Evolutionary conservation across 2,797 vertebrate genomes (phyloP).

Genomic region (Cyclopterus lumpus): DNA sequence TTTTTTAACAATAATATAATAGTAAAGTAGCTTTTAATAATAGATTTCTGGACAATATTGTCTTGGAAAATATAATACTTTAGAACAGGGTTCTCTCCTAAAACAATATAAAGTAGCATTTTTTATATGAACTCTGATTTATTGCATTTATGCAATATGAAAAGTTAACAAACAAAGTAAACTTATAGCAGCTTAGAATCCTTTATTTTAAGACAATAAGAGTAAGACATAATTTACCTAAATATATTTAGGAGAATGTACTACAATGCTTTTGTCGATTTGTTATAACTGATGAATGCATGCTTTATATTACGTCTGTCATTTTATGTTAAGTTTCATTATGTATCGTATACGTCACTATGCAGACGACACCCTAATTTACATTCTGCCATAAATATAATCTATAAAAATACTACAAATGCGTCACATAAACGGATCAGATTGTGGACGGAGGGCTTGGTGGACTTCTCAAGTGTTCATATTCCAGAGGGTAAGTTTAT

Average conservation of each 20-base stretch:
- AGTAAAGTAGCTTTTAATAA: not conserved
- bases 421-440: not conserved
- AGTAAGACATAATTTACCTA: conserved; percentile 20
- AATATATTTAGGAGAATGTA: not conserved
- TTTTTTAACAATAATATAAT: too few species aligned
- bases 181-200: not conserved
- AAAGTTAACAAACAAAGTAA: not conserved
- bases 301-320: not conserved
- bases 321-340: not conserved
- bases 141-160: not conserved
- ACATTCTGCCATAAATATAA: not conserved
- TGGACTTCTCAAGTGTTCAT: conserved; percentile 43
- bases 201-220: conserved; percentile 53
- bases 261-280: not conserved
- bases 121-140: not conserved
- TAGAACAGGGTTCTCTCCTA: not conserved
- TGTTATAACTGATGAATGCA: not conserved
- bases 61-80: not conserved
- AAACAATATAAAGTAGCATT: not conserved
- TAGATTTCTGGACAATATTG: not conserved
- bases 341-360: not conserved
- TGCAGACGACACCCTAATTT: not conserved
- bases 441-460: not conserved
- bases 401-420: not conserved
- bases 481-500: conserved; percentile 75